Conservation (phyloP, 2,888 invertebrate species). For the Leucophenga montana region DNA sequence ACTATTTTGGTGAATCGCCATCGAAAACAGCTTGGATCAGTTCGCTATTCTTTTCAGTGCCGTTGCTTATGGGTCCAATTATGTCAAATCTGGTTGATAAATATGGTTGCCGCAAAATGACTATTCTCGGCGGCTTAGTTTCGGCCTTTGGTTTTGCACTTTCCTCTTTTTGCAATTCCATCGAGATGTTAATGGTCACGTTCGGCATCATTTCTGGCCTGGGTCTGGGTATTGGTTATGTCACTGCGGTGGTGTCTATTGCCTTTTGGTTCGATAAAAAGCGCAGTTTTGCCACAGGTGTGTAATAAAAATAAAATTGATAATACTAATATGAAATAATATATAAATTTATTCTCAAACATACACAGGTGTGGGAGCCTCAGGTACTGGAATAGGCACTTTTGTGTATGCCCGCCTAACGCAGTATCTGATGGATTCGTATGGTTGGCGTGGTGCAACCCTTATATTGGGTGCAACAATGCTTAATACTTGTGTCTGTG, state of each 20-base stretch:
- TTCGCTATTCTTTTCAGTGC: constrained; percentile 90
- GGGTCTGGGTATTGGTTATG: constrained; percentile 87
- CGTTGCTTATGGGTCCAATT: constrained; percentile 82
- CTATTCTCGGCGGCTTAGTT: constrained; percentile 82
- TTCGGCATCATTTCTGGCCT: constrained; percentile 89
- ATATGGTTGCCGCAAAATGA: constrained; percentile 87
- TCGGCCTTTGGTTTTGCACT: constrained; percentile 84
- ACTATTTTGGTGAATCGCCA: constrained; percentile 86
- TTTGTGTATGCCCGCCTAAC: constrained; percentile 91
- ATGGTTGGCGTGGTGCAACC: constrained; percentile 89
- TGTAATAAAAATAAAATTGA: constrained; percentile 62
- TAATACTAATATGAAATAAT: no score
- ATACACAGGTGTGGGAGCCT: constrained; percentile 82
- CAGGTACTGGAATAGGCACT: constrained; percentile 92
- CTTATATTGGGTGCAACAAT: constrained; percentile 87
- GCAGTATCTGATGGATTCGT: constrained; percentile 81
- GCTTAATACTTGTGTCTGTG: constrained; percentile 88
- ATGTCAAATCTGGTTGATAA: constrained; percentile 86
- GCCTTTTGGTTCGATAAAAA: constrained; percentile 95
- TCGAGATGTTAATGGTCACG: constrained; percentile 87
- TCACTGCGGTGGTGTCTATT: constrained; percentile 91
- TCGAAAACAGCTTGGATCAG: constrained; percentile 93
- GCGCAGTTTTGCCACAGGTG: constrained; percentile 87
- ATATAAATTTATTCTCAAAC: no score
- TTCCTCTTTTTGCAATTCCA: constrained; percentile 80